These are phyloP conservation scores for Drosophila yooni DNA, from an alignment of 2,888 invertebrate genomes.

Conservation along the genomic window DNA sequence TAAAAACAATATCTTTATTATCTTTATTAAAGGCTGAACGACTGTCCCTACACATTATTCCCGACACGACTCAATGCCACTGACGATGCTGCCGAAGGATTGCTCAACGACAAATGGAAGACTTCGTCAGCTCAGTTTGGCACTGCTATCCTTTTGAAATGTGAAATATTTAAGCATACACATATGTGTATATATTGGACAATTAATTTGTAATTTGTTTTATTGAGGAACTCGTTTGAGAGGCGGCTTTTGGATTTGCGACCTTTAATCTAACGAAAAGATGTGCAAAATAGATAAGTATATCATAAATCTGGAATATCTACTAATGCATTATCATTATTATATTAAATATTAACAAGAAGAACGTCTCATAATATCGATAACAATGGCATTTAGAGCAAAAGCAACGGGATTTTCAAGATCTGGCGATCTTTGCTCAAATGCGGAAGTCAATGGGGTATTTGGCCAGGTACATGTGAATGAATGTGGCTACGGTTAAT, in stretches of 20 bases:
- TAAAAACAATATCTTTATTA: not conserved
- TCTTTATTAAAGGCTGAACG: not conserved
- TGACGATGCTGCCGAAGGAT: not conserved
- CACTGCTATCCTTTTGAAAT: not conserved
- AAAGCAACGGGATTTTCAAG: not conserved
- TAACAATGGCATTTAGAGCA: not conserved
- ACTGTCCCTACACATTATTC: not conserved
- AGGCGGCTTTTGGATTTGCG: not conserved
- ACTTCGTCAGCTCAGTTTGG: not conserved
- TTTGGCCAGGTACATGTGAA: not conserved
- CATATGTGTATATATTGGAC: not conserved
- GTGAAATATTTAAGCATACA: not conserved
- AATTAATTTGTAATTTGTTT: not conserved
- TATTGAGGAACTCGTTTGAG: not conserved
- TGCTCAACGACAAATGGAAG: not conserved
- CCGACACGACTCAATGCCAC: not conserved
- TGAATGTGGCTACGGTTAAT: not conserved
- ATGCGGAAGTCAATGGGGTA: conserved; percentile 3
- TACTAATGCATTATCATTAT: not conserved
- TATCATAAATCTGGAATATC: not conserved
- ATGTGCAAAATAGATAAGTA: not conserved
- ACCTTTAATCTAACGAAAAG: not conserved
- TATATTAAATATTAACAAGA: not conserved
- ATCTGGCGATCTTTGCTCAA: not conserved
- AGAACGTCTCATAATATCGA: not conserved